Evolutionary conservation across 2,797 vertebrate species (phyloP), one percentile per base, ranked within the genome.

Genomic region (Siniperca obscura): DNA sequence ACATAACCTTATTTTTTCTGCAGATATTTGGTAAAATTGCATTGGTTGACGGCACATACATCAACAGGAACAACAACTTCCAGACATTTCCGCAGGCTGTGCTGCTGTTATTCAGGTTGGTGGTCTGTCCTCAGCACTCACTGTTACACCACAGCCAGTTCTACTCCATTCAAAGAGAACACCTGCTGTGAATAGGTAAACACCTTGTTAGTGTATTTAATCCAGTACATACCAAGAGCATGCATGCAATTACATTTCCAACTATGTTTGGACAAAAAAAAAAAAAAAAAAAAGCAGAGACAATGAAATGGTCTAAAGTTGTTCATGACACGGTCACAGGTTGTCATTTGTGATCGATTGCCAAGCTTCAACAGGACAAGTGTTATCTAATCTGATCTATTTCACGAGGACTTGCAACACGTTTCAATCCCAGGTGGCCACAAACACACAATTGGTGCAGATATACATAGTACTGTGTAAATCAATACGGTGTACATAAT

Each of bases 51-150:
- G 97, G 96, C 19, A 97, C 97, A 0, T 95, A 97, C 80, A 97
- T 99, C 88, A 98, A 97, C 90, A 94, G 97, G 64, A 99, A 98
- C 94, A 98, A 97, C 94, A 98, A 98, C 90, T 98, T 98, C 91
- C 98, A 98, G 94, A 98, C 97, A 3, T 98, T 99, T 67, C 98
- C 97, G 0, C 97, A 98, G 77, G 98, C 98, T 7, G 97, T 98
- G 82, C 86, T 99, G 57, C 89, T 98, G 77, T 94, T 98, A 14
- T 99, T 99, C 94, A 97, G 97, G 97, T 97, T 78, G 2, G 87
- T 90, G 22, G 7, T 27, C 7, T 30, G 5, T 57, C 17, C 40
- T 62, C 19, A 30, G 30, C 30, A 30, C 30, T 30, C 25, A 64
- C 22, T 71, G 1, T 46, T 27, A 38, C 25, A 66, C 6, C 4